Base-by-base conservation (phyloP, 2,888 invertebrate species). In the Salticus scenicus region DNA sequence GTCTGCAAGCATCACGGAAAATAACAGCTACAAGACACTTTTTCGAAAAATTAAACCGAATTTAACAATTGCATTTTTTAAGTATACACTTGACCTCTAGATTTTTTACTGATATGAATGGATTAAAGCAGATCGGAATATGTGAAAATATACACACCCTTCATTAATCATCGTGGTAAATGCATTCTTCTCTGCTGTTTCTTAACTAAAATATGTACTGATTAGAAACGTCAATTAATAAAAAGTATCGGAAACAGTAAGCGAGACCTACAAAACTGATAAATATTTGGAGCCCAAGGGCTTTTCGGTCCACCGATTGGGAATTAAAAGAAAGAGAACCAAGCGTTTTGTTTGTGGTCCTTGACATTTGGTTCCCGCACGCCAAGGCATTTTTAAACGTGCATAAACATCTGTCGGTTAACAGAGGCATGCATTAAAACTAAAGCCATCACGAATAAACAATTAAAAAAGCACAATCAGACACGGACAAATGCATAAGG, bases 351-450 rank as follows among this genome's bases (percentile, higher is more conserved):
- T 47, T 47, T 47, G 47, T 47, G 47, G 47, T 47, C 47, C 47
- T 47, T 47, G 47, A 47, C 47, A 47, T 47, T 17, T 37, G 37
- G 12, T 37, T 37, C 47, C 47, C 47, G 47, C 47, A 47, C 47
- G 47, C 47, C 47, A 47, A 10, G 8, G 47, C 47, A 47, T 12
- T 10, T n/a, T 47, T 5, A 47, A 17, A 47, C 47, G 47, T 47
- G 47, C 47, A 47, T 47, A 47, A 47, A 47, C 47, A 47, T n/a
- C 47, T 47, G 47, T 47, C 47, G 47, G 47, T 2, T 47, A 47
- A 47, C 47, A 47, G 47, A 17, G 47, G 47, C 47, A 47, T n/a
- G 47, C 47, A 47, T 2, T 47, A 47, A 47, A 17, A 7, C 47
- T 17, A 17, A 10, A 47, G 17, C 2, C 47, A 47, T 47, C 47